phyloP scores from a whole-genome alignment of 2,888 invertebrate genomes.

The Pyrocoelia pectoralis region DNA sequence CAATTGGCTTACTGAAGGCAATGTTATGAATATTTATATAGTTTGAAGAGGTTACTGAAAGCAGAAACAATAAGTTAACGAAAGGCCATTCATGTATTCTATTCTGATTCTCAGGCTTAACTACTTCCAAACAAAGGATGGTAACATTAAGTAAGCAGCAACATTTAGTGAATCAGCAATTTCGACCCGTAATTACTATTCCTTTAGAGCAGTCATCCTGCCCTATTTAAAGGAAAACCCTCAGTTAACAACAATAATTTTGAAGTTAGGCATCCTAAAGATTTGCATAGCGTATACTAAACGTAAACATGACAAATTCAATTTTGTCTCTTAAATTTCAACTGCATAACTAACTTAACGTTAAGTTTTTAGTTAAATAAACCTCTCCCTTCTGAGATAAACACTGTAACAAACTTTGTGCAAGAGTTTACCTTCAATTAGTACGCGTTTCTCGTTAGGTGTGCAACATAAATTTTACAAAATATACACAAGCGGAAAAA shows the following conservation, averaged over 20 bases:
- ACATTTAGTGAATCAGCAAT: constrained; percentile 42
- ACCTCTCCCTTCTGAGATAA: constrained; percentile 18
- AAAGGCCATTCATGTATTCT: constrained; percentile 29
- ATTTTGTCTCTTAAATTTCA: constrained; percentile 32
- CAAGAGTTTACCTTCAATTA: constrained; percentile 10
- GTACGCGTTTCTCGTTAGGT: neutral
- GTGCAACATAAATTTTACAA: neutral
- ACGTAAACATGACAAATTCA: constrained; percentile 40
- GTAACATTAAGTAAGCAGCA: constrained; percentile 43
- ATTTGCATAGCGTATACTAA: constrained; percentile 39
- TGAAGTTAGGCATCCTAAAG: constrained; percentile 24
- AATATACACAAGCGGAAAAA: neutral
- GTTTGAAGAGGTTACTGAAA: constrained; percentile 20
- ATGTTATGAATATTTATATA: constrained; percentile 7
- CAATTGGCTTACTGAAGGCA: neutral
- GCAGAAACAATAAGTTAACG: constrained; percentile 27
- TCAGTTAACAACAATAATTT: constrained; percentile 32
- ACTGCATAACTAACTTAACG: constrained; percentile 29
- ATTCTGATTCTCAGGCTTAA: constrained; percentile 32
- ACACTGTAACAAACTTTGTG: constrained; percentile 26
- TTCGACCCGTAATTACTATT: constrained; percentile 39
- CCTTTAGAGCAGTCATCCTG: constrained; percentile 35
- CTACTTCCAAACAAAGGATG: constrained; percentile 41
- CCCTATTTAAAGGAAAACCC: constrained; percentile 30
- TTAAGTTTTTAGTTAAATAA: constrained; percentile 35